Conservation (phyloP, 2,797 vertebrate species). For the Hoplostethus atlanticus region DNA sequence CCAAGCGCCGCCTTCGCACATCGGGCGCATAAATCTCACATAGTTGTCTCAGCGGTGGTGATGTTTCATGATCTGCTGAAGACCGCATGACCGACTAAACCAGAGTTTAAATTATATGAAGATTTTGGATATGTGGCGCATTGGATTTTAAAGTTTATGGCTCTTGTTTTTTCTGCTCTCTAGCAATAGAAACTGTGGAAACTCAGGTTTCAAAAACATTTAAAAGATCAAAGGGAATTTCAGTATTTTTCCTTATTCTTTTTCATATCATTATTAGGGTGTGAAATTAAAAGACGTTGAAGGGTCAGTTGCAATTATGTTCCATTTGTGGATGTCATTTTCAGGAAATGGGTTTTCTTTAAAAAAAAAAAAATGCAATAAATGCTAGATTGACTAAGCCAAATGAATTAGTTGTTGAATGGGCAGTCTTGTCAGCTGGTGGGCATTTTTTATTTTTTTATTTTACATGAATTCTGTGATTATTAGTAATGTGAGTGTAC, state of each 20-base stretch:
- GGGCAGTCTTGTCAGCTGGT: conserved; percentile 27
- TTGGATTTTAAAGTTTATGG: conserved; percentile 57
- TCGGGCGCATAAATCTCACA: conserved; percentile 77
- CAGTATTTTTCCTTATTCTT: conserved; percentile 66
- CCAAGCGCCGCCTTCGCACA: conserved; percentile 63
- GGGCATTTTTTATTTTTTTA: conserved; percentile 16
- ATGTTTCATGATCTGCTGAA: conserved; percentile 77
- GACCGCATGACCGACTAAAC: conserved; percentile 67
- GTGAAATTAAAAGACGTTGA: conserved; percentile 78
- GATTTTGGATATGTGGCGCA: conserved; percentile 54
- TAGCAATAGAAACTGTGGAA: conserved; percentile 24
- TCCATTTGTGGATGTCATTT: conserved; percentile 72
- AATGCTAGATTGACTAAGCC: conserved; percentile 41
- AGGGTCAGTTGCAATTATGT: conserved; percentile 76
- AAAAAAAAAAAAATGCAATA: conserved; percentile 40
- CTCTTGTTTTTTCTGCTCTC: conserved; percentile 34
- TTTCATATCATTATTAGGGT: conserved; percentile 71
- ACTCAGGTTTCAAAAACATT: conserved; percentile 49
- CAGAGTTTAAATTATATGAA: conserved; percentile 72
- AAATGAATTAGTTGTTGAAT: conserved; percentile 63
- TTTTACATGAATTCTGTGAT: background rate
- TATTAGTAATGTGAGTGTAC: background rate
- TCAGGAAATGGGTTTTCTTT: conserved; percentile 71
- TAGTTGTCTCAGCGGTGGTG: conserved; percentile 68
- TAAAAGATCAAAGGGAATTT: conserved; percentile 69